phyloP scores from a whole-genome alignment of 2,797 vertebrate species.

The Anolis apletophallus region DNA sequence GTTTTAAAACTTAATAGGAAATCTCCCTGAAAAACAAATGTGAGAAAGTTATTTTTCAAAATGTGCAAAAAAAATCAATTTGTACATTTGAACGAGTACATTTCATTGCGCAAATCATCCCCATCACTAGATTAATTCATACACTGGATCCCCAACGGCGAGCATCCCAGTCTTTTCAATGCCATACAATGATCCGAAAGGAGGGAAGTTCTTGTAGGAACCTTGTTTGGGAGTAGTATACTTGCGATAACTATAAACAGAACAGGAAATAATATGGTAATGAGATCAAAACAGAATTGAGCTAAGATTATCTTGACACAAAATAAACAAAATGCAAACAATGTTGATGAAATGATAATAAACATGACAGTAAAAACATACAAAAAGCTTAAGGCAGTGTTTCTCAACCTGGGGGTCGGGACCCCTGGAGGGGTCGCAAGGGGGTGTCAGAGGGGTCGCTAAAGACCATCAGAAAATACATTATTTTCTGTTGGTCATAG shows the following conservation, averaged over 20 bases:
- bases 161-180: constrained; percentile 85
- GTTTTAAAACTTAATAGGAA: background rate
- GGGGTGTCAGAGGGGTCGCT: no score
- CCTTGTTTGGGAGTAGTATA: constrained; percentile 85
- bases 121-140: constrained; percentile 76
- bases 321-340: background rate
- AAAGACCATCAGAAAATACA: no score
- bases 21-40: background rate
- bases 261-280: background rate
- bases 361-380: background rate
- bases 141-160: constrained; percentile 89
- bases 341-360: background rate
- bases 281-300: background rate
- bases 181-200: constrained; percentile 88
- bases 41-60: background rate
- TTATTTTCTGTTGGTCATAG: no score
- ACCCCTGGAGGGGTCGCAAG: no score
- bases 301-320: background rate
- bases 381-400: no score
- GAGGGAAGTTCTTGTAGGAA: constrained; percentile 82
- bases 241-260: constrained; percentile 85
- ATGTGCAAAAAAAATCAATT: background rate
- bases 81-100: background rate
- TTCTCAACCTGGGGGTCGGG: no score
- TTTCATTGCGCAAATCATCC: background rate